These are phyloP conservation scores for Calephelis nemesis DNA, from an alignment of 1,140 invertebrate species.

Conservation along the genomic window DNA sequence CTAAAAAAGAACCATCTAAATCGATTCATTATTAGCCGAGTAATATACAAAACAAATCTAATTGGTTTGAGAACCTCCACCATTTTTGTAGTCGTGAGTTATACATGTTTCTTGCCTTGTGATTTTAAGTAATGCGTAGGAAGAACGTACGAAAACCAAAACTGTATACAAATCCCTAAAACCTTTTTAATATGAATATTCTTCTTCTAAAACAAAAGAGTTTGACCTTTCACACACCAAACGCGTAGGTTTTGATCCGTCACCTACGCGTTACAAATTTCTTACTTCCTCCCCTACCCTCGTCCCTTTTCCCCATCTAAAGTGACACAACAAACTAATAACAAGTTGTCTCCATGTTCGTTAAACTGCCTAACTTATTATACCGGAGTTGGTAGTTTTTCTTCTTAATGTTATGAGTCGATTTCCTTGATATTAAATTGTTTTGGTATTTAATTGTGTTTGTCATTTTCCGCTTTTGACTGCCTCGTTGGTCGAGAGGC, in stretches of 20 bases:
- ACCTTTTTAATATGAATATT: not conserved
- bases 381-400: not conserved
- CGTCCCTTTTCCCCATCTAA: conserved; percentile 24
- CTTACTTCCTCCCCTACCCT: not conserved
- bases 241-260: not conserved
- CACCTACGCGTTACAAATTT: conserved; percentile 2
- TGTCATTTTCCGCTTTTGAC: too few relatives aligned
- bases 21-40: too few relatives aligned
- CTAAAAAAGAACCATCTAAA: too few relatives aligned
- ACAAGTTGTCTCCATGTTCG: conserved; percentile 56
- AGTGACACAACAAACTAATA: conserved; percentile 54
- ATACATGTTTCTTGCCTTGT: not conserved
- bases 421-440: not conserved
- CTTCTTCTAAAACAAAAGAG: not conserved
- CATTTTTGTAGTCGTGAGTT: too few relatives aligned
- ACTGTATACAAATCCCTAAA: not conserved
- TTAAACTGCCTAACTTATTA: not conserved
- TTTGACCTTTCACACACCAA: not conserved
- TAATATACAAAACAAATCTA: too few relatives aligned
- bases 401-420: too few relatives aligned
- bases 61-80: too few relatives aligned
- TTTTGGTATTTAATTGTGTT: too few relatives aligned
- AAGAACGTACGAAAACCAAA: not conserved
- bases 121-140: not conserved
- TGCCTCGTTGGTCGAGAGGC: too few relatives aligned